Base-by-base conservation (phyloP, 2,888 invertebrate species). In the Dicranocentrus wangi region DNA sequence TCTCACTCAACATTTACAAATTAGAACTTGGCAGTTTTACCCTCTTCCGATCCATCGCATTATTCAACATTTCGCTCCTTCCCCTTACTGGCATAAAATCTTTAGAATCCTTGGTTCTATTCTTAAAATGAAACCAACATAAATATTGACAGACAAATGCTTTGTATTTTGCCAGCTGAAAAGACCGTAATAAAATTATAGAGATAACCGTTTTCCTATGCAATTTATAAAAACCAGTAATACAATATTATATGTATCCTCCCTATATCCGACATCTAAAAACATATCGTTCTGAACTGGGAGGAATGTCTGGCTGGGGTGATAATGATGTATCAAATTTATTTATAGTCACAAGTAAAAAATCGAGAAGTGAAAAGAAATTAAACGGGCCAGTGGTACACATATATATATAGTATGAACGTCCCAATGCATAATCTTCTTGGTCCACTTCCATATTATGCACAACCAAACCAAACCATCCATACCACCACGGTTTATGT, bases 291-390 rank as follows among this genome's bases (percentile, higher is more conserved):
- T n/a, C 51, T 8, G 39, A 51, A 51, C n/a, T 17, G 51, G 17
- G 13, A 58, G 58, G 23, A 17, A 25, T 17, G 27, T 58, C 51
- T 58, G n/a, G n/a, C n/a, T 51, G 17, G 58, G 27, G 58, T 58
- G 58, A 58, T 58, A 58, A 58, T 58, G 58, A 58, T 58, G 58
- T 58, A 58, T 25, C 27, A 58, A 58, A 58, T 58, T 58, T 58
- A 58, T 58, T 58, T 58, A 58, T 58, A 8, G 58, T 27, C 58
- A 17, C 51, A 51, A n/a, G 3, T n/a, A 23, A 21, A 21, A 19
- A 23, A 47, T 3, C 3, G 47, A 47, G 47, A 47, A n/a, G 51
- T 8, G 19, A 51, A 51, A 51, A 51, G 19, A 39, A n/a, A n/a
- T n/a, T n/a, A n/a, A n/a, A n/a, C n/a, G n/a, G n/a, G n/a, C n/a